Evolutionary conservation across 2,888 invertebrate species (phyloP).

Genomic region (Leucozona laternaria): DNA sequence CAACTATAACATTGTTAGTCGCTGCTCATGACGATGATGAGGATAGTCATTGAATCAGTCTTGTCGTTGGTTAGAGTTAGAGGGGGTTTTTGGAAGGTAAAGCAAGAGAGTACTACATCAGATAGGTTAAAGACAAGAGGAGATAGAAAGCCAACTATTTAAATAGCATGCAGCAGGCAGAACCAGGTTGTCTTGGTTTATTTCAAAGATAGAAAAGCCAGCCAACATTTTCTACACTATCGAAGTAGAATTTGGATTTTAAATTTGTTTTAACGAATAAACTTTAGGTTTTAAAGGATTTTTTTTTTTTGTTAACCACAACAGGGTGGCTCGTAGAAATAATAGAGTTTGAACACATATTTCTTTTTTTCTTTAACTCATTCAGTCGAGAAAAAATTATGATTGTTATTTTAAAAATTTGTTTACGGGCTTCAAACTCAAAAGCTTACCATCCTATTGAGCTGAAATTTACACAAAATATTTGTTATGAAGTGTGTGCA

Average conservation of each 20-base stretch:
- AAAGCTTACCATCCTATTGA: too few species aligned
- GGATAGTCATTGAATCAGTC: conserved; percentile 34
- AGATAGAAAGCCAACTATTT: conserved; percentile 53
- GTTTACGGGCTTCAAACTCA: too few species aligned
- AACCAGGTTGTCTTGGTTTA: conserved; percentile 52
- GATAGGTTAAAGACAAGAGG: conserved; percentile 40
- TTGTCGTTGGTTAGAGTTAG: neutral
- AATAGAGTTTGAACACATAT: too few species aligned
- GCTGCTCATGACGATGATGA: conserved; percentile 55
- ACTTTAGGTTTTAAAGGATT: neutral
- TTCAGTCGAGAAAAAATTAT: too few species aligned
- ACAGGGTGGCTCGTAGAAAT: neutral
- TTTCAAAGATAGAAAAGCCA: conserved; percentile 30
- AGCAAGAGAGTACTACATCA: neutral
- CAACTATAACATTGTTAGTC: conserved; percentile 57
- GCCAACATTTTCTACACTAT: conserved; percentile 18
- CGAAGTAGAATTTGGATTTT: conserved; percentile 19
- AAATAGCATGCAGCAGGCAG: conserved; percentile 18
- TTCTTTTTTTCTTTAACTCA: too few species aligned
- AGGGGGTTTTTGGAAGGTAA: neutral
- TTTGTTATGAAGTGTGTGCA: too few species aligned
- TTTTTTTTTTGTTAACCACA: neutral
- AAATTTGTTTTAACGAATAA: conserved; percentile 7
- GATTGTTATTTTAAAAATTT: too few species aligned
- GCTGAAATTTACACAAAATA: too few species aligned